These are phyloP conservation scores for Tenebrio molitor DNA, from an alignment of 1,140 invertebrate species.

Conservation along the genomic window DNA sequence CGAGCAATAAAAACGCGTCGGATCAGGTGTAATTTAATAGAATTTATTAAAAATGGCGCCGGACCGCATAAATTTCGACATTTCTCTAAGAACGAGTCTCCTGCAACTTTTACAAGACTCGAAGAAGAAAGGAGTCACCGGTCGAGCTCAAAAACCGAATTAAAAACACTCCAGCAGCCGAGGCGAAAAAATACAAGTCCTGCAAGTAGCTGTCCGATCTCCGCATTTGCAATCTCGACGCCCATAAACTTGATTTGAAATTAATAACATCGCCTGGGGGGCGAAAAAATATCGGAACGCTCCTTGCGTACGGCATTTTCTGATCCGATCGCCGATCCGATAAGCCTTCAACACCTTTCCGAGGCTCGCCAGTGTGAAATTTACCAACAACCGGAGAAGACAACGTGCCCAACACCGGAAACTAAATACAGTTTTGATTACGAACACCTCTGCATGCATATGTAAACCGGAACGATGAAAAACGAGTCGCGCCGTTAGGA, in stretches of 20 bases:
- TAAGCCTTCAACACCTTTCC: slow-evolving; percentile 21
- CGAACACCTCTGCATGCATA: slow-evolving; percentile 19
- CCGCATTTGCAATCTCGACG: no score
- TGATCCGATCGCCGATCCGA: slow-evolving; percentile 7
- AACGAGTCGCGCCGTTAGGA: slow-evolving; percentile 8
- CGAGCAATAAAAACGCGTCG: background rate
- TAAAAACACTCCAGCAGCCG: no score
- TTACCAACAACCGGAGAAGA: background rate
- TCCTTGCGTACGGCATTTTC: background rate
- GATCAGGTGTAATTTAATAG: background rate
- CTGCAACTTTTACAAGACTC: no score
- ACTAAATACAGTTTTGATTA: slow-evolving; percentile 37
- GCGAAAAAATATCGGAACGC: slow-evolving; percentile 2
- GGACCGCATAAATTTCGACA: no score
- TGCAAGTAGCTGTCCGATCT: no score
- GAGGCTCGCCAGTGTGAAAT: slow-evolving; percentile 1
- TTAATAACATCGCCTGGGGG: background rate
- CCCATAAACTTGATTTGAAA: slow-evolving; percentile 1
- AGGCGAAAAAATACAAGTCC: no score
- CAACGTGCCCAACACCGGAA: slow-evolving; percentile 2
- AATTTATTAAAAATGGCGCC: background rate
- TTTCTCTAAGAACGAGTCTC: no score
- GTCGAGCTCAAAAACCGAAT: no score
- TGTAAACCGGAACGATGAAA: slow-evolving; percentile 41
- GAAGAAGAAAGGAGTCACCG: no score